phyloP scores from a whole-genome alignment of 2,113 vertebrate species.

The Oxygymnocypris stewartii region DNA sequence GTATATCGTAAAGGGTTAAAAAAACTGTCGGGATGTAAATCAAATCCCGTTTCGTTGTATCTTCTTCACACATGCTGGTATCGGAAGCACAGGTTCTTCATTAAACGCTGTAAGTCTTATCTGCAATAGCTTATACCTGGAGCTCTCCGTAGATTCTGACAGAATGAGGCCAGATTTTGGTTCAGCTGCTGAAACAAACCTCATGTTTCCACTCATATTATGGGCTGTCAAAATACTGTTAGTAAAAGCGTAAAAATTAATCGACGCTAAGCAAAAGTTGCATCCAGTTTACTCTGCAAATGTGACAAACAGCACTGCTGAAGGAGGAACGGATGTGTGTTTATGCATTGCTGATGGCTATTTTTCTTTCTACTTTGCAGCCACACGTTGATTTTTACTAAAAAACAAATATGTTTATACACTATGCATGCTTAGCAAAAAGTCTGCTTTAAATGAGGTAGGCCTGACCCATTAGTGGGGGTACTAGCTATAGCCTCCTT shows the following conservation, averaged over 20 bases:
- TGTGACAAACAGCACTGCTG: constrained; percentile 64
- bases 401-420: constrained; percentile 74
- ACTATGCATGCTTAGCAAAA: constrained; percentile 61
- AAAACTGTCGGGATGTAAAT: too few species aligned
- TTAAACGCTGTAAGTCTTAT: not conserved
- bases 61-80: not conserved
- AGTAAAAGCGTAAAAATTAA: constrained; percentile 66
- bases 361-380: constrained; percentile 61
- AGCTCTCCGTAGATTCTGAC: constrained; percentile 58
- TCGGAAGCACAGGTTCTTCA: not conserved
- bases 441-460: constrained; percentile 53
- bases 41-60: not conserved
- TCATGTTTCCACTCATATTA: constrained; percentile 53
- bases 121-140: not conserved
- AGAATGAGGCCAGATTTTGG: constrained; percentile 69
- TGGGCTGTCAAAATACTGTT: constrained; percentile 67
- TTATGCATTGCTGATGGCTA: constrained; percentile 68
- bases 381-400: constrained; percentile 55
- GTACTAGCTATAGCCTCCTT: not conserved
- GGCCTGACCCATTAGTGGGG: constrained; percentile 11
- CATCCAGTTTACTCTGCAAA: constrained; percentile 71
- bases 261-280: constrained; percentile 68
- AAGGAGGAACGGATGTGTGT: constrained; percentile 64
- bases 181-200: constrained; percentile 37
- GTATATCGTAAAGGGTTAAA: not conserved